Base-by-base conservation (phyloP, 2,888 invertebrate genomes). In the Laspeyria flexula region DNA sequence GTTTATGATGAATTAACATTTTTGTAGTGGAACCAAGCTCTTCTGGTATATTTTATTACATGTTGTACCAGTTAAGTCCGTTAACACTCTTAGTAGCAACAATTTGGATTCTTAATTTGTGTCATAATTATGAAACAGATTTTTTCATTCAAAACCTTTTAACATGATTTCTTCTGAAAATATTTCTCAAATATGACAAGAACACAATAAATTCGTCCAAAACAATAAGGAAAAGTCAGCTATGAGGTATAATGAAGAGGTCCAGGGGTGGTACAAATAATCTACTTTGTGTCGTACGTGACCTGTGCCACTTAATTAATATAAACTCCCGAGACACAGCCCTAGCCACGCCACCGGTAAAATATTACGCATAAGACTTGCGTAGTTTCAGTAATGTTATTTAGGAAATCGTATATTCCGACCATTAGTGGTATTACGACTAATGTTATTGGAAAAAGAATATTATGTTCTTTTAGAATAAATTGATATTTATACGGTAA, bases 221-320 rank as follows among this genome's bases (percentile, higher is more conserved):
- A 75, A 75, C 71, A 73, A 75, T 77, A 76, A 75, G 76, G 73
- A 74, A 70, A 64, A 68, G 64, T 59, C 57, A 23, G 52, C 58
- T 25, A 33, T 12, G 11, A 34, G 21, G 1, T 37, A 50, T 77
- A 79, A 77, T 72, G 71, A 79, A 77, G 69, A 62, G 65, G 57
- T 60, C 61, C 63, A 69, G 72, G 75, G 77, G 71, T 73, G 71
- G 72, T 68, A 62, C 69, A 73, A 73, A 78, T 81, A 82, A 83
- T 82, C 77, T 78, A 80, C 75, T 83, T 79, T 80, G 75, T 46
- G 59, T 45, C 47, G 79, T 58, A 79, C 82, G 83, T 83, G 83
- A 81, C 77, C 67, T 62, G 71, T 56, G 57, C 54, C 66, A 65
- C 71, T 76, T 82, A 82, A 82, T 82, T 82, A 80, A 81, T 82